Conservation (phyloP, 2,888 invertebrate species). For the Parnassius apollo region DNA sequence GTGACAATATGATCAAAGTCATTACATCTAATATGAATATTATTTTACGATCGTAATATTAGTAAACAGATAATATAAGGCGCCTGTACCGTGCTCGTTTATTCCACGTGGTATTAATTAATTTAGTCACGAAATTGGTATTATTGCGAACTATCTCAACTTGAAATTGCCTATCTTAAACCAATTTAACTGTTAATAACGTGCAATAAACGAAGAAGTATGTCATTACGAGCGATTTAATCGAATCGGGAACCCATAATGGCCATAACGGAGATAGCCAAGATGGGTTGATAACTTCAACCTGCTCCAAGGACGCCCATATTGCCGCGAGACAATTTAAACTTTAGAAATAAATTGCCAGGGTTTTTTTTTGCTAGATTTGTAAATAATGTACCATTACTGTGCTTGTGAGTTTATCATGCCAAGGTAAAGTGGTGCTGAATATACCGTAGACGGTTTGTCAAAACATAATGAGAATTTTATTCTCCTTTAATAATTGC, state of each 20-base stretch:
- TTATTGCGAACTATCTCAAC: slow-evolving; percentile 25
- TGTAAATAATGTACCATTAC: not conserved
- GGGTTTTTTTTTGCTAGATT: slow-evolving; percentile 30
- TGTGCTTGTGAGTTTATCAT: no score
- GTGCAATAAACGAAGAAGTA: slow-evolving; percentile 33
- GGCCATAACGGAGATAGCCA: slow-evolving; percentile 28
- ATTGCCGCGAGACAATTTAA: slow-evolving; percentile 50
- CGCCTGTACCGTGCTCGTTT: not conserved
- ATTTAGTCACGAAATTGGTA: slow-evolving; percentile 17
- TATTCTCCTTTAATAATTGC: no score
- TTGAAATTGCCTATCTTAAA: slow-evolving; percentile 29
- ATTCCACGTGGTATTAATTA: slow-evolving; percentile 3
- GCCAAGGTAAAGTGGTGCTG: no score
- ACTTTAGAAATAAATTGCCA: slow-evolving; percentile 46
- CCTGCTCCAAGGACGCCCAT: slow-evolving; percentile 34
- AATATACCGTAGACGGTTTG: no score
- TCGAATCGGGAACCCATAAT: slow-evolving; percentile 41
- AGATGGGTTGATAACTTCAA: slow-evolving; percentile 30
- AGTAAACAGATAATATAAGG: no score
- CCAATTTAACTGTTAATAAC: slow-evolving; percentile 33
- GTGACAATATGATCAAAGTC: not conserved
- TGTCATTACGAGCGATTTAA: slow-evolving; percentile 38
- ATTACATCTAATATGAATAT: not conserved
- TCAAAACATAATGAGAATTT: no score
- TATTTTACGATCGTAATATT: no score